Conservation (phyloP, 2,113 vertebrate genomes). For the Thalassarche chlororhynchos region DNA sequence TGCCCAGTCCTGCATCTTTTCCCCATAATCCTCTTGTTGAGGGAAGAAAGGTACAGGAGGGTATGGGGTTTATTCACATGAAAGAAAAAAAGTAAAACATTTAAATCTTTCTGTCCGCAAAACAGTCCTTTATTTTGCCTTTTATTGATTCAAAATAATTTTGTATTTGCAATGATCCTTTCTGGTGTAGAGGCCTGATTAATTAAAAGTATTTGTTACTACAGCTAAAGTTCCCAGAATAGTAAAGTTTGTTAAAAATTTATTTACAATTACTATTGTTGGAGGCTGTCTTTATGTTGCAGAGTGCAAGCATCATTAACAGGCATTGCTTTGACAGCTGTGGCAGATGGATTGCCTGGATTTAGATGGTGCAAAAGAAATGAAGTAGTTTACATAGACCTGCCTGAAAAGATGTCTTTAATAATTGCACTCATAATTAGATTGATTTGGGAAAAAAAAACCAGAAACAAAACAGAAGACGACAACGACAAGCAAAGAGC, state of each 20-base stretch:
- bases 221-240: constrained; percentile 77
- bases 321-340: constrained; percentile 63
- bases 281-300: constrained; percentile 32
- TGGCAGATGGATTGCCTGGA: constrained; percentile 69
- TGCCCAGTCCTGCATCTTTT: constrained; percentile 74
- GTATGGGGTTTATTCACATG: constrained; percentile 55
- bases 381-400: constrained; percentile 67
- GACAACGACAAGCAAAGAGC: neutral
- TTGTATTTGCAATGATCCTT: constrained; percentile 72
- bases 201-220: constrained; percentile 70
- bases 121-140: constrained; percentile 44
- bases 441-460: constrained; percentile 18
- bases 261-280: constrained; percentile 42
- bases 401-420: constrained; percentile 72
- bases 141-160: constrained; percentile 68
- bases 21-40: constrained; percentile 63
- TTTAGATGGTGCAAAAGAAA: constrained; percentile 72
- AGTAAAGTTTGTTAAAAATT: constrained; percentile 49
- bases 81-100: constrained; percentile 47
- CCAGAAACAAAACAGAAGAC: neutral
- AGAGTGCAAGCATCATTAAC: constrained; percentile 48
- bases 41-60: constrained; percentile 24
- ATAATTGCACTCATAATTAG: constrained; percentile 72
- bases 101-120: constrained; percentile 49
- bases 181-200: constrained; percentile 69